Evolutionary conservation across 2,113 vertebrate species (phyloP).

Genomic region (Erythrolamprus reginae): DNA sequence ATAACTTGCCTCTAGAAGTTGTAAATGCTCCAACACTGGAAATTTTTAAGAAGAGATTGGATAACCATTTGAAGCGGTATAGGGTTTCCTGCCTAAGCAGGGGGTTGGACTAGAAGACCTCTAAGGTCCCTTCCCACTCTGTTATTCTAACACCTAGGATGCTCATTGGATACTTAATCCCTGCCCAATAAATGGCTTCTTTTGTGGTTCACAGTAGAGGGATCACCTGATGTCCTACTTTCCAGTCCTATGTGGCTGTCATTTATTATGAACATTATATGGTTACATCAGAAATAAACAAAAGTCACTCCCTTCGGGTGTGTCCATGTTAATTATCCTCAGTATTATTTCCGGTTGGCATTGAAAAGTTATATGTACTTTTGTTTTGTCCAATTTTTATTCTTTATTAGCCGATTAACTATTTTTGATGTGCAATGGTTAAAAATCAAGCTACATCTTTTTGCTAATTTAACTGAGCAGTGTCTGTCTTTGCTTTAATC

Average conservation of each 20-base stretch:
- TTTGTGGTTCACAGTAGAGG: neutral
- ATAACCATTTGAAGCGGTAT: too few relatives aligned
- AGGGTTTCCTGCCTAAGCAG: too few relatives aligned
- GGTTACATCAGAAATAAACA: neutral
- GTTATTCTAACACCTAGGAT: neutral
- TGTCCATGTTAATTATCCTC: neutral
- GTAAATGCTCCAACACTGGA: too few relatives aligned
- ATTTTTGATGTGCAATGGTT: neutral
- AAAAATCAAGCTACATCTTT: neutral
- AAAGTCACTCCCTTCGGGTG: neutral
- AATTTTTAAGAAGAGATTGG: too few relatives aligned
- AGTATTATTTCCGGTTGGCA: neutral
- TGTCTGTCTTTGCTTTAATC: neutral
- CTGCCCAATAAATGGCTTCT: neutral
- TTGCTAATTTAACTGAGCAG: neutral
- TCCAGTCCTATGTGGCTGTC: neutral
- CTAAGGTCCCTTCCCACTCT: too few relatives aligned
- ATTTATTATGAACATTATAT: neutral
- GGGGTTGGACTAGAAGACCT: too few relatives aligned
- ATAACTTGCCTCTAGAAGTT: too few relatives aligned
- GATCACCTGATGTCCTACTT: neutral
- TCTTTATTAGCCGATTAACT: neutral
- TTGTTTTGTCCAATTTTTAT: neutral
- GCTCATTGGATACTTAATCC: neutral
- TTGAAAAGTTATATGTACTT: neutral